Conservation (phyloP, 2,113 vertebrate genomes). For the Ifrita kowaldi region DNA sequence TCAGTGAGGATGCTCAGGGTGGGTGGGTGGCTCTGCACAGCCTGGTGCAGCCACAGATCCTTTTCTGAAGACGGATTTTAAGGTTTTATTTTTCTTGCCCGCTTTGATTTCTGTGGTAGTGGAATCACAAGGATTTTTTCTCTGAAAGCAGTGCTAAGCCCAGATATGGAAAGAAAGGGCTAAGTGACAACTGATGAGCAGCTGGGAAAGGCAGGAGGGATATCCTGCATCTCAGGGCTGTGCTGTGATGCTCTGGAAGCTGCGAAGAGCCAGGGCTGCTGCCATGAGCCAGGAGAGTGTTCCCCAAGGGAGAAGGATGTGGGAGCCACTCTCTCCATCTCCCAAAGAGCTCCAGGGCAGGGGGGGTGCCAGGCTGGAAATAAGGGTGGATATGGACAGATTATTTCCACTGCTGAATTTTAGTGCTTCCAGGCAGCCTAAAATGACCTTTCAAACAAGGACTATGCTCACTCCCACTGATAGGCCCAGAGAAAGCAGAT, state of each 20-base stretch:
- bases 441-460: neutral
- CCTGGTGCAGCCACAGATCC: neutral
- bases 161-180: neutral
- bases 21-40: neutral
- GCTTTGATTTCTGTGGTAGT: neutral
- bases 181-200: neutral
- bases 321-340: fast-evolving
- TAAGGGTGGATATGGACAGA: neutral
- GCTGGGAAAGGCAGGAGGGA: neutral
- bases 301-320: neutral
- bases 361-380: neutral
- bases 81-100: neutral
- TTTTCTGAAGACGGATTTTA: neutral
- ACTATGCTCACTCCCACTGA: neutral
- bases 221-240: neutral
- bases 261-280: neutral
- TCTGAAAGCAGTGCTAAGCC: neutral
- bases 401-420: neutral
- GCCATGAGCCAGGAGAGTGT: neutral
- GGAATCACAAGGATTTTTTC: constrained; percentile 9
- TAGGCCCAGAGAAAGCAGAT: neutral
- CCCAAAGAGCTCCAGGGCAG: neutral
- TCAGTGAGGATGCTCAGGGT: neutral
- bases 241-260: neutral
- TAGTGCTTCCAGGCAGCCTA: neutral